Evolutionary conservation across 2,888 invertebrate species (phyloP).

Genomic region (Boloria euphrosyne): DNA sequence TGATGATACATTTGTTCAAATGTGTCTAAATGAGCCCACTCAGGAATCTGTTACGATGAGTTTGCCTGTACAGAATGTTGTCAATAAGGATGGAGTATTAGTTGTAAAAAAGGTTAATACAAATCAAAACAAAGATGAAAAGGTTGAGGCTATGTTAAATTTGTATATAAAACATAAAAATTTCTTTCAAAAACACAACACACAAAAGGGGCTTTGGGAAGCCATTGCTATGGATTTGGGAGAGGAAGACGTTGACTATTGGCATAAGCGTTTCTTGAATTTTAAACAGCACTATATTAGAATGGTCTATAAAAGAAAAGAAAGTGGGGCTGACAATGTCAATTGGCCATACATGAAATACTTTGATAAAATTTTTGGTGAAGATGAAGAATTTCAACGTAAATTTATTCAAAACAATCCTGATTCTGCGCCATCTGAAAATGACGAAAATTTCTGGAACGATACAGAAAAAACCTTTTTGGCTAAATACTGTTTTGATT

Average conservation of each 20-base stretch:
- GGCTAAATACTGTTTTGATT: slow-evolving; percentile 70
- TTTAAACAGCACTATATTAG: slow-evolving; percentile 71
- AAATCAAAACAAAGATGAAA: slow-evolving; percentile 47
- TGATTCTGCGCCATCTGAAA: slow-evolving; percentile 20
- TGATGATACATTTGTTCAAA: slow-evolving; percentile 51
- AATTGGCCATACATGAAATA: slow-evolving; percentile 69
- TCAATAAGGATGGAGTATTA: slow-evolving; percentile 47
- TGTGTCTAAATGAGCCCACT: slow-evolving; percentile 37
- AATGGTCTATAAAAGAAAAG: slow-evolving; percentile 57
- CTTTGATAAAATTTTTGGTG: slow-evolving; percentile 66
- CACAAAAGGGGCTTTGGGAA: slow-evolving; percentile 66
- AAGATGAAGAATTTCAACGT: slow-evolving; percentile 61
- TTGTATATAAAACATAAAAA: slow-evolving; percentile 65
- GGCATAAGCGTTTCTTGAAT: slow-evolving; percentile 71
- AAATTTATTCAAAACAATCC: slow-evolving; percentile 41
- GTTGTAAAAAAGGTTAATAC: slow-evolving; percentile 52
- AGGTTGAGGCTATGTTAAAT: slow-evolving; percentile 63
- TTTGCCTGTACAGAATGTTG: slow-evolving; percentile 31
- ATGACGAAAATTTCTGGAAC: slow-evolving; percentile 53
- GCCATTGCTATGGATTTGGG: slow-evolving; percentile 66
- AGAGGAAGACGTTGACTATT: slow-evolving; percentile 64
- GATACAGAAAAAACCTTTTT: slow-evolving; percentile 63
- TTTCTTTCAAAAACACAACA: slow-evolving; percentile 53
- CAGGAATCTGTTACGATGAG: slow-evolving; percentile 25
- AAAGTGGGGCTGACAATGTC: slow-evolving; percentile 50